phyloP scores from a whole-genome alignment of 2,113 vertebrate genomes.

The Otocyon megalotis region DNA sequence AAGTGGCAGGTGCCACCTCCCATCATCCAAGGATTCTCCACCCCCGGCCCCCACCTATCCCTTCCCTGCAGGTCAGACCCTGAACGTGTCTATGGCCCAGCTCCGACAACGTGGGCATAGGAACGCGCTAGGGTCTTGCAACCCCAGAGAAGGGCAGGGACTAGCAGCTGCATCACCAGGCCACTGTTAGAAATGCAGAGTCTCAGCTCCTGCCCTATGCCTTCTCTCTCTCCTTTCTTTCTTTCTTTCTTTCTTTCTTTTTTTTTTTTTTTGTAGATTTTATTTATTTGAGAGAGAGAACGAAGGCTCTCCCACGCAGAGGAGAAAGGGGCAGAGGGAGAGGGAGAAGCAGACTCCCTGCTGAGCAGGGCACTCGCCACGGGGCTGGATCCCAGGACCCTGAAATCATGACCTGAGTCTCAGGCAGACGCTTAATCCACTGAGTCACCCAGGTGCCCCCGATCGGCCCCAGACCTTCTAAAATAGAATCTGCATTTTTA shows the following conservation, averaged over 20 bases:
- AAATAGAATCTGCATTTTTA: neutral
- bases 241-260: too few relatives aligned
- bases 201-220: neutral
- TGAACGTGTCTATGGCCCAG: neutral
- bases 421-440: neutral
- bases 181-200: neutral
- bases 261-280: neutral
- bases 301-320: neutral
- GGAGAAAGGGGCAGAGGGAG: neutral
- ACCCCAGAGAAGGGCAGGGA: neutral
- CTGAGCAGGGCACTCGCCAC: neutral
- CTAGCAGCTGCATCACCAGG: neutral
- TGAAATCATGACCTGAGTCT: neutral
- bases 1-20: neutral
- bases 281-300: neutral
- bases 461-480: neutral
- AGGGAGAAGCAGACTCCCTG: neutral
- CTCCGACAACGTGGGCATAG: neutral
- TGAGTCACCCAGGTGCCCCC: neutral
- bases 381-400: neutral
- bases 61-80: neutral
- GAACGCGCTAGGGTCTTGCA: neutral
- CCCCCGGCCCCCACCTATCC: too few relatives aligned
- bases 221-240: too few relatives aligned
- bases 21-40: neutral